Evolutionary conservation across 2,888 invertebrate species (phyloP).

Genomic region (Sphinx pinastri): DNA sequence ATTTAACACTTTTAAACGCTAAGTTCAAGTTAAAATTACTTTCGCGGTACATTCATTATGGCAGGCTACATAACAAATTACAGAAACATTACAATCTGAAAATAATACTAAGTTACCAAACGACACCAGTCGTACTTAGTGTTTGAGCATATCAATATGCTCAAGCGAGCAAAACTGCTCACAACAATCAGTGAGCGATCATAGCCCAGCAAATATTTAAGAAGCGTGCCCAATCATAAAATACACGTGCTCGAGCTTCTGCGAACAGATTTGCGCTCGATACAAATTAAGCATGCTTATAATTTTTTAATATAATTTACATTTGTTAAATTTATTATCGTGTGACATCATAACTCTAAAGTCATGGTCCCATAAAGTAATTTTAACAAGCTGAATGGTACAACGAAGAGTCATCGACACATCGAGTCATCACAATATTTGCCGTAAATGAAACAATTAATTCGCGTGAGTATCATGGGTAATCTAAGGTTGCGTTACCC

Average conservation of each 20-base stretch:
- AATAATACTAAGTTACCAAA: conserved; percentile 7
- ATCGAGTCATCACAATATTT: conserved; percentile 5
- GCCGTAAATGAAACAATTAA: conserved; percentile 11
- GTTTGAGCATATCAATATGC: neutral
- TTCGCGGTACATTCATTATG: conserved; percentile 61
- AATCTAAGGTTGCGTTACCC: neutral
- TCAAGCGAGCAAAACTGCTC: conserved; percentile 7
- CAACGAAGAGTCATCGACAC: conserved; percentile 2
- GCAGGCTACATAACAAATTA: conserved; percentile 58
- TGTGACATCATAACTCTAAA: conserved; percentile 45
- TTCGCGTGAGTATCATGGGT: conserved; percentile 16
- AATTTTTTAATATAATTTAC: conserved; percentile 33
- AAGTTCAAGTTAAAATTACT: conserved; percentile 47
- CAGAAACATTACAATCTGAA: conserved; percentile 15
- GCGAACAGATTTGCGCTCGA: neutral
- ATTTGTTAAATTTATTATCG: conserved; percentile 8
- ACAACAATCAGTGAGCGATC: neutral
- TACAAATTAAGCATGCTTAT: conserved; percentile 27
- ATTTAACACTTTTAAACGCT: conserved; percentile 68
- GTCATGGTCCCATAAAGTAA: conserved; percentile 62
- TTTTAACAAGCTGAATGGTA: conserved; percentile 16
- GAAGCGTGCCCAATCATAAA: conserved; percentile 14
- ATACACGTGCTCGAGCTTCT: conserved; percentile 7
- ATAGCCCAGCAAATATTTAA: conserved; percentile 4
- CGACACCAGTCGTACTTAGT: conserved; percentile 10